These are phyloP conservation scores for Luehdorfia chinensis DNA, from an alignment of 1,140 invertebrate species.

Conservation along the genomic window DNA sequence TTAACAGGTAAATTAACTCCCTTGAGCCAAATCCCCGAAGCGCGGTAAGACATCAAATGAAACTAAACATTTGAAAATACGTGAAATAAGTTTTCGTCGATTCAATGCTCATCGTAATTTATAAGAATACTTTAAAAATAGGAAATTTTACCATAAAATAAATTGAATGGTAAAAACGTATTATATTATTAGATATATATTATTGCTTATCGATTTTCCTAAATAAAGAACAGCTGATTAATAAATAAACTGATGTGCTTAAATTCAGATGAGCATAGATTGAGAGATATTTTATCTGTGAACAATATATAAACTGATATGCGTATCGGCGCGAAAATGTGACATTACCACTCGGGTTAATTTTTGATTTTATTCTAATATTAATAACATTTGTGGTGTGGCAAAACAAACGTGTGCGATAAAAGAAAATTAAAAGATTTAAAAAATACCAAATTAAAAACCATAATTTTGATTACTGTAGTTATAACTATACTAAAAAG, in stretches of 20 bases:
- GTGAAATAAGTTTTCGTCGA: conserved; percentile 65
- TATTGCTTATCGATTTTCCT: conserved; percentile 15
- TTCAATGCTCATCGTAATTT: conserved; percentile 66
- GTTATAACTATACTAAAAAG: no score
- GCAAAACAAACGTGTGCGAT: no score
- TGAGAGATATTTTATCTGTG: conserved; percentile 32
- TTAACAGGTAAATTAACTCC: background rate
- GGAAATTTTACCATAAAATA: conserved; percentile 14
- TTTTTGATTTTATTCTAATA: no score
- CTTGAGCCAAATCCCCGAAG: conserved; percentile 1
- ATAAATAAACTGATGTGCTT: conserved; percentile 15
- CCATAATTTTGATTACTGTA: no score
- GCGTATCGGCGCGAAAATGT: conserved; percentile 14
- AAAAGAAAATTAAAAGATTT: no score
- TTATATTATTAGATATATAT: background rate
- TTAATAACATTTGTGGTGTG: no score
- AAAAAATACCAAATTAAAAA: no score
- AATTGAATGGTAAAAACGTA: conserved; percentile 4
- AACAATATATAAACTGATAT: conserved; percentile 3
- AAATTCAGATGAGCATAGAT: conserved; percentile 65
- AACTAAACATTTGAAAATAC: conserved; percentile 74
- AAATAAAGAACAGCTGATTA: conserved; percentile 12
- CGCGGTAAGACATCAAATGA: conserved; percentile 24
- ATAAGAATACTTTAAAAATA: conserved; percentile 25
- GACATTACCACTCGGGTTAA: no score